Conservation (phyloP, 30 jellyfish, hydroid and myxozoan species). For the Nemopilema nomurai region DNA sequence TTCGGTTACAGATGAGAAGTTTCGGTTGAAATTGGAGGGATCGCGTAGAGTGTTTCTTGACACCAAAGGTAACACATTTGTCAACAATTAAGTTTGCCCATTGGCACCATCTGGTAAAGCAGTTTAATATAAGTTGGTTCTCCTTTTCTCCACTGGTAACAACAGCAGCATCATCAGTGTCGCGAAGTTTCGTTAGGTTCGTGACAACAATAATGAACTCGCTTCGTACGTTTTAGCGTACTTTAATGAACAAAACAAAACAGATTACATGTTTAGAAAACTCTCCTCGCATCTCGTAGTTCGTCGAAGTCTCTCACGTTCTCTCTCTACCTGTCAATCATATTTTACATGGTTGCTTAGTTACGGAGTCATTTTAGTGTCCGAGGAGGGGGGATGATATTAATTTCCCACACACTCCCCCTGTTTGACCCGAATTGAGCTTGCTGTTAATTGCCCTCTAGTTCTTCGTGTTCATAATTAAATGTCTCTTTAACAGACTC, state of each 20-base stretch:
- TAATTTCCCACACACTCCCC: conserved; percentile 35
- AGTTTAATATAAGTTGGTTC: too few relatives aligned
- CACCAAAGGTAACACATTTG: too few relatives aligned
- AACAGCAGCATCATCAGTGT: background rate
- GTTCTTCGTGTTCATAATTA: background rate
- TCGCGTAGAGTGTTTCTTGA: too few relatives aligned
- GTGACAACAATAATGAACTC: conserved; percentile 37
- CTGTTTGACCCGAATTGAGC: conserved; percentile 9
- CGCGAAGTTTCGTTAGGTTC: conserved; percentile 34
- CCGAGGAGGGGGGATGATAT: conserved; percentile 42
- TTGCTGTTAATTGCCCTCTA: background rate
- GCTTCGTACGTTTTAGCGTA: conserved; percentile 29
- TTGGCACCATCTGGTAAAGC: too few relatives aligned
- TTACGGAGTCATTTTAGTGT: conserved; percentile 32
- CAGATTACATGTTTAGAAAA: background rate
- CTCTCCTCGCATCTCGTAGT: conserved; percentile 39
- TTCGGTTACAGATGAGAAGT: too few relatives aligned
- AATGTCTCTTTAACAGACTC: background rate
- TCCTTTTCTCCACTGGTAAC: too few relatives aligned
- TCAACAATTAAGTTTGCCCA: too few relatives aligned
- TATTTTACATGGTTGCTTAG: conserved; percentile 13
- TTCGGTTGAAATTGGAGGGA: too few relatives aligned
- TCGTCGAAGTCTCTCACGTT: background rate
- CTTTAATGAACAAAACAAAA: conserved; percentile 9
- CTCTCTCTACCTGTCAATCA: conserved; percentile 23